Conservation (phyloP, 1,140 invertebrate genomes). For the Ladona fulva region DNA sequence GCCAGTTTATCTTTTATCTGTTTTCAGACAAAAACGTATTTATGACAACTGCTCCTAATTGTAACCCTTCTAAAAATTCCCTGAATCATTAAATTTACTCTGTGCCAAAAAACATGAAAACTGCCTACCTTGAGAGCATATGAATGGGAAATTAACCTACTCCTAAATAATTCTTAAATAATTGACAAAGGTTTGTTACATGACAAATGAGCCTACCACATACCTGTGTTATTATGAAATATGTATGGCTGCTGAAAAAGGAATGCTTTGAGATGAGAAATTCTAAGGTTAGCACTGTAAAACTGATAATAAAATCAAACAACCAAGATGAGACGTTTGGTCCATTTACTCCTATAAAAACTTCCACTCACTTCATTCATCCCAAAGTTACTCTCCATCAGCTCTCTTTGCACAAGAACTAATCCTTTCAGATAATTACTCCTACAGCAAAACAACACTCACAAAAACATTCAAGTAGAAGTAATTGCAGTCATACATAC, state of each 20-base stretch:
- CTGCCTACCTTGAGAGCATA: background rate
- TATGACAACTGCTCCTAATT: background rate
- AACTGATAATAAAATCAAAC: background rate
- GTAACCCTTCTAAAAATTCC: background rate
- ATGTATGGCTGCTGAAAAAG: background rate
- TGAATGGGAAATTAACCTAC: background rate
- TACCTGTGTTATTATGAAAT: background rate
- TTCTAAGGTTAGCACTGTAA: background rate
- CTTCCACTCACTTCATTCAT: background rate
- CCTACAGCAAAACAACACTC: background rate
- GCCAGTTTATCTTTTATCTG: too few relatives aligned
- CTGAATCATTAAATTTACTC: background rate
- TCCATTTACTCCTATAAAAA: background rate
- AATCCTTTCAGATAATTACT: background rate
- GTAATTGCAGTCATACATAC: background rate
- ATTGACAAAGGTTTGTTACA: background rate
- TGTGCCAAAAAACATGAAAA: background rate
- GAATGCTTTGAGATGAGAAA: conserved; percentile 3
- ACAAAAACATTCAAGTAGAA: background rate
- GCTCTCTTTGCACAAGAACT: background rate
- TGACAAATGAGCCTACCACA: background rate
- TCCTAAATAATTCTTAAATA: background rate
- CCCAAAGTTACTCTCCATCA: background rate
- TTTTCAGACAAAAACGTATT: background rate
- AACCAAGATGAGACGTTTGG: background rate